phyloP scores from a whole-genome alignment of 2,888 invertebrate genomes.

The Napeogenes sylphis region DNA sequence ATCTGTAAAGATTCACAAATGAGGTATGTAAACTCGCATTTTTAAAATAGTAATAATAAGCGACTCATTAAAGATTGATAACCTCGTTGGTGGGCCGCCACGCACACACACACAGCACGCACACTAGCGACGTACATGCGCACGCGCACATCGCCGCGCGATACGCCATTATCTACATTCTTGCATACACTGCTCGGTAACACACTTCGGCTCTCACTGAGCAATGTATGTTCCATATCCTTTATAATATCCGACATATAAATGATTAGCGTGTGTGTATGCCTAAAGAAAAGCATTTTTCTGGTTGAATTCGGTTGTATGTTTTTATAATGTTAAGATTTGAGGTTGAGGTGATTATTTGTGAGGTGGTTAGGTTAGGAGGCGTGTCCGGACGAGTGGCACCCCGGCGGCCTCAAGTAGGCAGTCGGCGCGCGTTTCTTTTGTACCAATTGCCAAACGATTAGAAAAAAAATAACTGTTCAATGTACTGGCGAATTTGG shows the following conservation, averaged over 20 bases:
- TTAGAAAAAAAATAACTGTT: slow-evolving; percentile 29
- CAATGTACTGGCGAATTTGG: slow-evolving; percentile 18
- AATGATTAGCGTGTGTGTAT: slow-evolving; percentile 34
- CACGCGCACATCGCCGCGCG: slow-evolving; percentile 29
- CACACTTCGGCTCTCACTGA: slow-evolving; percentile 33
- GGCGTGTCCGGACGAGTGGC: slow-evolving; percentile 58
- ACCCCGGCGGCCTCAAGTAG: slow-evolving; percentile 69
- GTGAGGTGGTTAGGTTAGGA: slow-evolving; percentile 26
- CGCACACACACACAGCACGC: slow-evolving; percentile 41
- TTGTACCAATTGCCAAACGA: slow-evolving; percentile 38
- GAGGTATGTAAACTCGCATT: slow-evolving; percentile 43
- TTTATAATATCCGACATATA: too few relatives aligned
- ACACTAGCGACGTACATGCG: slow-evolving; percentile 35
- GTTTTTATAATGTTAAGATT: slow-evolving; percentile 4
- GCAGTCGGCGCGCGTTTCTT: slow-evolving; percentile 40
- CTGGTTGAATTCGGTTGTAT: slow-evolving; percentile 31
- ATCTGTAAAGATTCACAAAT: slow-evolving; percentile 36
- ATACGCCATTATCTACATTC: slow-evolving; percentile 42
- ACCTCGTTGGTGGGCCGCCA: slow-evolving; percentile 58
- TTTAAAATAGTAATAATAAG: slow-evolving; percentile 46
- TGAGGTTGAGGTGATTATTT: too few relatives aligned
- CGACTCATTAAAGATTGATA: slow-evolving; percentile 65
- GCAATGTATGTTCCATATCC: slow-evolving; percentile 41
- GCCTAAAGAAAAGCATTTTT: slow-evolving; percentile 28
- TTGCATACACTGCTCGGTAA: slow-evolving; percentile 40